Percentiles rank a stretch among this genome's conserved stretches.
These are phyloP conservation scores for Hypercompe scribonia DNA, from an alignment of 2,888 invertebrate species.

Conservation along the genomic window DNA sequence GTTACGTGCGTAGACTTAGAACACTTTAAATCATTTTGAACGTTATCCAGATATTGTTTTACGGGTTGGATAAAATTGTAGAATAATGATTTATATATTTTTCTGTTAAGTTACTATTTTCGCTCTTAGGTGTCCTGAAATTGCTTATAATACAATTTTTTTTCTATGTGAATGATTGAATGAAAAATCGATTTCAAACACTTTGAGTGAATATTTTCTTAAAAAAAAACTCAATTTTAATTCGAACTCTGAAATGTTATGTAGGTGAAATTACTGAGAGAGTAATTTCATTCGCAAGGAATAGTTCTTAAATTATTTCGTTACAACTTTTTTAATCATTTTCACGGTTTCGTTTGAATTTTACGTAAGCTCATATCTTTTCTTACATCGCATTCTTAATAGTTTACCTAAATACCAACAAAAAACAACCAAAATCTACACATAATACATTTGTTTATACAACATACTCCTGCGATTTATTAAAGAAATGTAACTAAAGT, in stretches of 20 bases:
- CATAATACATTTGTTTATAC: not conserved
- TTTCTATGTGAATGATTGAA: too few relatives aligned
- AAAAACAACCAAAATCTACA: not conserved
- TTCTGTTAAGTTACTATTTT: too few relatives aligned
- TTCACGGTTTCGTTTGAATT: not conserved
- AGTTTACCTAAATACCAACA: not conserved
- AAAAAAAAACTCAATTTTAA: not conserved
- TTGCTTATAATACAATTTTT: too few relatives aligned
- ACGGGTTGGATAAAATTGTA: not conserved
- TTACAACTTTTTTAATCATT: not conserved
- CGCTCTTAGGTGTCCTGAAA: too few relatives aligned
- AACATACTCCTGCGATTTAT: slow-evolving; percentile 28
- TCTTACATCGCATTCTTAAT: not conserved
- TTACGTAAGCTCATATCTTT: not conserved
- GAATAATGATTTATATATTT: not conserved
- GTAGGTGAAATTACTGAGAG: not conserved
- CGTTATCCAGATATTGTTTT: not conserved
- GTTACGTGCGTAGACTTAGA: slow-evolving; percentile 28
- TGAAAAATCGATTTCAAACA: too few relatives aligned
- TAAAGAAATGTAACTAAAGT: slow-evolving; percentile 37
- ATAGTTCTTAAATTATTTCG: not conserved
- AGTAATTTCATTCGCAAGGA: not conserved
- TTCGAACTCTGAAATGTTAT: not conserved
- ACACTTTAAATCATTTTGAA: too few relatives aligned
- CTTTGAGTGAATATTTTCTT: too few relatives aligned